Evolutionary conservation across 2,797 vertebrate genomes (phyloP), one percentile per base, ranked within the genome.

Genomic region (Gymnocypris eckloni): DNA sequence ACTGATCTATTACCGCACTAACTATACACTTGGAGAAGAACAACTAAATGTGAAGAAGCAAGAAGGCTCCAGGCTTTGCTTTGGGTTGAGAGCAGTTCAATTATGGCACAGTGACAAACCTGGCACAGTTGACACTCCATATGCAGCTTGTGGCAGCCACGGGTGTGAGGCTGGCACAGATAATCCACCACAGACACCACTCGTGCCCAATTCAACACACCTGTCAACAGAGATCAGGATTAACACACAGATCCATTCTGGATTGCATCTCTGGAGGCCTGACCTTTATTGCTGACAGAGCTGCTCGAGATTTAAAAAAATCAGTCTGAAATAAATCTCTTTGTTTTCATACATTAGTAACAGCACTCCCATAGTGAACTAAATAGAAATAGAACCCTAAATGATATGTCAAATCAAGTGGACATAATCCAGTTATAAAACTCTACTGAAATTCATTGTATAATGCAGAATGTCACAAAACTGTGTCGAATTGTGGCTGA

Each of bases 141-240:
- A 54, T 79, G 86, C 86, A 83, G 86, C 28, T 37, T n/a, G 76
- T 79, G 83, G 70, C 72, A 79, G 71, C 71, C 66, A 71, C 16
- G 75, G 4, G 52, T 45, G 54, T 22, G 43, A 87, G 71, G 52
- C 61, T 81, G 86, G 86, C 86, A 85, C 39, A 52, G 15, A 39
- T 25, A 61, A 37, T 67, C 18, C 25, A 3, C 48, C 18, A 50
- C 25, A 22, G 2, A 56, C 16, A 5, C 67, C 75, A 43, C 41
- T 59, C 50, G 4, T 71, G 50, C 61, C 86, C 56, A 48, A 37
- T 56, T 73, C 15, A 85, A 85, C 79, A 85, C 72, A 52, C 52
- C 79, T 77, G 73, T 82, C 83, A 82, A 77, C 66, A 87, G 61
- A 69, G 72, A 85, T 81, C 37, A 87, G 78, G 78, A 87, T 85